Percentiles rank a stretch among this genome's conserved stretches.
Evolutionary conservation across 2,797 vertebrate species (phyloP).

Genomic region (Catostomus latipinnis): DNA sequence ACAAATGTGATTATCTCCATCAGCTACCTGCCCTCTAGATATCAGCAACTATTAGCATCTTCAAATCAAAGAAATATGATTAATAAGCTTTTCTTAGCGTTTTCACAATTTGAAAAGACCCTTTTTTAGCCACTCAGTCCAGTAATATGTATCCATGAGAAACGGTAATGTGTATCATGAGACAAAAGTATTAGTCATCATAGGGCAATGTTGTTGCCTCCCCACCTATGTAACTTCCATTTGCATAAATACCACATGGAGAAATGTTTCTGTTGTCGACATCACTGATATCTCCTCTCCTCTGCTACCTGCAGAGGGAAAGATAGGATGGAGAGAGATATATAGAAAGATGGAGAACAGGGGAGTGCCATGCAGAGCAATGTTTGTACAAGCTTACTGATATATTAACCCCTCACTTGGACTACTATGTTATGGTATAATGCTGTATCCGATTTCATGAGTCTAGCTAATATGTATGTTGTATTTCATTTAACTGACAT

Average conservation of each 20-base stretch:
- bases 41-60: background rate
- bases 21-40: too few relatives aligned
- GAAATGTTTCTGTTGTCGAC: slow-evolving; percentile 57
- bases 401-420: slow-evolving; percentile 32
- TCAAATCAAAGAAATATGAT: slow-evolving; percentile 14
- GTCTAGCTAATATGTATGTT: slow-evolving; percentile 1
- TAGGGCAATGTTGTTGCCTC: slow-evolving; percentile 54
- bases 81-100: slow-evolving; percentile 3
- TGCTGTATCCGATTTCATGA: slow-evolving; percentile 10
- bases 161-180: slow-evolving; percentile 30
- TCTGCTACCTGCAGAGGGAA: slow-evolving; percentile 42
- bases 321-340: slow-evolving; percentile 24
- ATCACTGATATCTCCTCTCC: slow-evolving; percentile 58
- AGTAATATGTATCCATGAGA: slow-evolving; percentile 14
- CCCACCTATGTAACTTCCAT: slow-evolving; percentile 63
- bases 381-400: background rate
- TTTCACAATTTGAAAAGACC: slow-evolving; percentile 1
- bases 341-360: slow-evolving; percentile 38
- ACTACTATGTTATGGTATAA: background rate
- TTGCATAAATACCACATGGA: slow-evolving; percentile 67
- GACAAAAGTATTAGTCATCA: slow-evolving; percentile 57
- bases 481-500: background rate
- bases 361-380: slow-evolving; percentile 23
- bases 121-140: background rate
- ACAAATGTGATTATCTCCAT: too few relatives aligned